Conservation (phyloP, 2,888 invertebrate genomes). For the Leptopilina drosophilae region DNA sequence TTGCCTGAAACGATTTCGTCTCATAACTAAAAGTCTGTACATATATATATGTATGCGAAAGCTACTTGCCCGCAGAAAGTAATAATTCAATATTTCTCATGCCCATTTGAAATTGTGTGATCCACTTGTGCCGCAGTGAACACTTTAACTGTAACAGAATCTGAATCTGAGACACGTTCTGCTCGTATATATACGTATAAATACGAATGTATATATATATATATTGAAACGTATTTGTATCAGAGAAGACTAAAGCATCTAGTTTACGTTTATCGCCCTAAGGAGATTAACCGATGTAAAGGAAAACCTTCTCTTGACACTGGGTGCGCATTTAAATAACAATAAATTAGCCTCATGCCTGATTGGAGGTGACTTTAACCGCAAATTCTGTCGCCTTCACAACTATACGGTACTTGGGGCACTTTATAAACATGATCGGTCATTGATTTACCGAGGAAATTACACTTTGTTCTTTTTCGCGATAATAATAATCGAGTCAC, state of each 20-base stretch:
- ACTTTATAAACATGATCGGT: slow-evolving; percentile 28
- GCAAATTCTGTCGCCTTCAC: slow-evolving; percentile 27
- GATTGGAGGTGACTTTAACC: slow-evolving; percentile 40
- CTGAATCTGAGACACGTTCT: slow-evolving; percentile 21
- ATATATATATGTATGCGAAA: not conserved
- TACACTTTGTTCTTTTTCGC: not conserved
- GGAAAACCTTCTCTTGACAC: slow-evolving; percentile 11
- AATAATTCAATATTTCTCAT: slow-evolving; percentile 21
- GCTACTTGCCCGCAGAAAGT: slow-evolving; percentile 7
- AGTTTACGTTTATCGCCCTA: slow-evolving; percentile 38
- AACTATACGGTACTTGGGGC: slow-evolving; percentile 27
- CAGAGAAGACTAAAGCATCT: slow-evolving; percentile 28
- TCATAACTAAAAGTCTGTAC: not conserved
- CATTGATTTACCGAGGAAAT: slow-evolving; percentile 60
- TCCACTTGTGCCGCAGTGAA: slow-evolving; percentile 14
- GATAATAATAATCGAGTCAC: too few species aligned
- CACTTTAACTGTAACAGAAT: slow-evolving; percentile 38
- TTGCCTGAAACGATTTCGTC: slow-evolving; percentile 23
- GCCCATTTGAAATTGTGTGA: not conserved
- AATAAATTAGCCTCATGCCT: slow-evolving; percentile 28
- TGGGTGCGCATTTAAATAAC: slow-evolving; percentile 37
- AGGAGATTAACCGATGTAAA: slow-evolving; percentile 8
- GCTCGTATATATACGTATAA: too few species aligned
- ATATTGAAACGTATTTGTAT: not conserved
- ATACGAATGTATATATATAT: too few species aligned